Conservation (phyloP, 1,140 invertebrate genomes). For the Atta cephalotes region DNA sequence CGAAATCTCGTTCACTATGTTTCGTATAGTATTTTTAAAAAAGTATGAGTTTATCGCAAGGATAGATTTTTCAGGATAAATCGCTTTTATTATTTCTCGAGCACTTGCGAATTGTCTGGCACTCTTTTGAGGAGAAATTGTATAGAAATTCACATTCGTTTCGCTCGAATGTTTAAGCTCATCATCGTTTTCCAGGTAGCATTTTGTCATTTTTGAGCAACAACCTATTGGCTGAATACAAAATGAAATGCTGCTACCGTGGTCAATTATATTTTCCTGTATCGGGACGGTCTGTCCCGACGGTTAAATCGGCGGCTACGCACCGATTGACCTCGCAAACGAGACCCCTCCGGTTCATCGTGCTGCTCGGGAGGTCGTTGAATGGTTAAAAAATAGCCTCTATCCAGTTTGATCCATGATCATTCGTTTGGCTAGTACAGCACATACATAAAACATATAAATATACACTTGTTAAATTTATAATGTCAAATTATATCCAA, state of each 20-base stretch:
- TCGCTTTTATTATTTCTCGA: constrained; percentile 14
- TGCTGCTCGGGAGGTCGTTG: constrained; percentile 51
- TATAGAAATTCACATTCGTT: constrained; percentile 8
- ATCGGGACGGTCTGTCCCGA: constrained; percentile 23
- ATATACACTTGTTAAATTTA: too few species aligned
- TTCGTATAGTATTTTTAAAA: constrained; percentile 20
- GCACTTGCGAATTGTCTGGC: constrained; percentile 9
- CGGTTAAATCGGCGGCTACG: constrained; percentile 41
- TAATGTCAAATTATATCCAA: too few species aligned
- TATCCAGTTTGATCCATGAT: constrained; percentile 50
- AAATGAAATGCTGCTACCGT: constrained; percentile 42
- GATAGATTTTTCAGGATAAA: constrained; percentile 8
- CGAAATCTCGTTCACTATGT: constrained; percentile 29
- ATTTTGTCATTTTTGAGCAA: constrained; percentile 1
- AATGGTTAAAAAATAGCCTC: constrained; percentile 62
- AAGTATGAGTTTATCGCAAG: background rate
- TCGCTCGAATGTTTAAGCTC: background rate
- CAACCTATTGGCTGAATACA: background rate
- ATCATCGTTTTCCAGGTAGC: background rate
- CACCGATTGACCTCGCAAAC: constrained; percentile 65
- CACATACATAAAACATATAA: background rate
- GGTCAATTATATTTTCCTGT: constrained; percentile 64
- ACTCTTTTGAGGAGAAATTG: background rate
- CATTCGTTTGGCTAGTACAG: constrained; percentile 8
- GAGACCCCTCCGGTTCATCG: constrained; percentile 68